Base-by-base conservation (phyloP, 2,797 vertebrate species). In the Pyrocephalus nanus region DNA sequence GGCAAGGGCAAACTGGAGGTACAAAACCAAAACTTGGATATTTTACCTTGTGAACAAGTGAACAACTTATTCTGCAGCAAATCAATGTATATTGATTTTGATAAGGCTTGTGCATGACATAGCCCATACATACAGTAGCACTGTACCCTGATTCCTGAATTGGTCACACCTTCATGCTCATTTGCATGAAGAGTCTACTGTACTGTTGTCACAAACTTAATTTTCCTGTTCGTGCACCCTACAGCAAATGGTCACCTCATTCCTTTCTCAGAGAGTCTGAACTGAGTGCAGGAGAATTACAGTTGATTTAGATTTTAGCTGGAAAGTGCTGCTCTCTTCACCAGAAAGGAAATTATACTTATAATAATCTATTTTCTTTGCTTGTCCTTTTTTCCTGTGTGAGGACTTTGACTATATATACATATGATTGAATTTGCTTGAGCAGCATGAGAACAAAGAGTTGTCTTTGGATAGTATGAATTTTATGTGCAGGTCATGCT, bases 291-390 rank as follows among this genome's bases (percentile, higher is more conserved):
- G n/a, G 6, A 43, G 4, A 78, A 47, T 42, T 81, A 42, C 9
- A 43, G 14, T 51, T 73, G 26, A 42, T 70, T 74, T 29, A 86
- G 6, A 12, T 45, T 32, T 67, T 73, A 76, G 18, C 6, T 22
- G 11, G 27, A 72, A 91, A 83, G 54, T 50, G 1, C 3, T 74
- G 77, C 18, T 79, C 6, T 76, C 7, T 69, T 61, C 30, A 57
- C 9, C 30, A 74, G 47, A 45, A 20, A n/a, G 3, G 4, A 2
- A 83, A 29, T 48, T 55, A 43, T 34, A 34, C 4, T 13, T 55
- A 9, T 19, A 60, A 45, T 10, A 77, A 60, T 8, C 2, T 5
- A 7, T 9, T 32, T 54, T 40, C 27, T 2, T 4, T 2, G 1
- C 11, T 10, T 5, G 6, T 2, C 25, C 16, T 9, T 51, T 32